These are phyloP conservation scores for Drosophila virilis DNA, from an alignment of 1,140 invertebrate genomes.

Conservation along the genomic window DNA sequence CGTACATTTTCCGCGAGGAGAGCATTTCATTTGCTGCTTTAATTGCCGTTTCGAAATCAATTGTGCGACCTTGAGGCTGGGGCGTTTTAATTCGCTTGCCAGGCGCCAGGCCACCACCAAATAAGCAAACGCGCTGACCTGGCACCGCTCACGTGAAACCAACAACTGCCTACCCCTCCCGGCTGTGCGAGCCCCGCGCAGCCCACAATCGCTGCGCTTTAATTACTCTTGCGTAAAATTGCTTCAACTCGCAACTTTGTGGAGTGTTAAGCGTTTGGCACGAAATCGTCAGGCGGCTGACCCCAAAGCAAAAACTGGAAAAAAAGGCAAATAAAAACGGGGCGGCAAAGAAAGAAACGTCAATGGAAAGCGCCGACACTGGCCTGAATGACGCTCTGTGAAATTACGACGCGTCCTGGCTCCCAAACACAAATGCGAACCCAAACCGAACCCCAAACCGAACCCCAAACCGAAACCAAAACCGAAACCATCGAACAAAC, in stretches of 20 bases:
- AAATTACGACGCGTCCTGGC: constrained; percentile 41
- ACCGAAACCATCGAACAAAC: constrained; percentile 52
- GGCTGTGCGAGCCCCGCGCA: neutral
- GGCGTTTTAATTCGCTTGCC: constrained; percentile 35
- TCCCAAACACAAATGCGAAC: constrained; percentile 30
- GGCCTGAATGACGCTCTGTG: constrained; percentile 46
- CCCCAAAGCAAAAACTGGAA: constrained; percentile 30
- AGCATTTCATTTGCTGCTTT: constrained; percentile 35
- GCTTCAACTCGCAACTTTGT: constrained; percentile 81
- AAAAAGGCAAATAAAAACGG: constrained; percentile 14
- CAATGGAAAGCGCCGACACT: constrained; percentile 56
- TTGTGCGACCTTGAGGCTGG: constrained; percentile 42
- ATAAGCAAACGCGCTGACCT: constrained; percentile 46
- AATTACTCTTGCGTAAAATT: constrained; percentile 83
- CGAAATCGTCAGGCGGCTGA: constrained; percentile 52
- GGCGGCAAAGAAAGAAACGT: constrained; percentile 22
- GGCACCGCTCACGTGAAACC: constrained; percentile 40
- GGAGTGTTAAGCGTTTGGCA: constrained; percentile 80
- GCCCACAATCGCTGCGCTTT: constrained; percentile 54
- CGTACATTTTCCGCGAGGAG: constrained; percentile 27
- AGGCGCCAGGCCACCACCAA: constrained; percentile 19
- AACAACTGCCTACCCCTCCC: constrained; percentile 8
- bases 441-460: neutral
- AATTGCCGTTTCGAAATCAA: constrained; percentile 52
- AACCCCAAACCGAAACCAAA: constrained; percentile 14